Conservation (phyloP, 1,140 invertebrate genomes). For the Anagrus nilaparvatae region DNA sequence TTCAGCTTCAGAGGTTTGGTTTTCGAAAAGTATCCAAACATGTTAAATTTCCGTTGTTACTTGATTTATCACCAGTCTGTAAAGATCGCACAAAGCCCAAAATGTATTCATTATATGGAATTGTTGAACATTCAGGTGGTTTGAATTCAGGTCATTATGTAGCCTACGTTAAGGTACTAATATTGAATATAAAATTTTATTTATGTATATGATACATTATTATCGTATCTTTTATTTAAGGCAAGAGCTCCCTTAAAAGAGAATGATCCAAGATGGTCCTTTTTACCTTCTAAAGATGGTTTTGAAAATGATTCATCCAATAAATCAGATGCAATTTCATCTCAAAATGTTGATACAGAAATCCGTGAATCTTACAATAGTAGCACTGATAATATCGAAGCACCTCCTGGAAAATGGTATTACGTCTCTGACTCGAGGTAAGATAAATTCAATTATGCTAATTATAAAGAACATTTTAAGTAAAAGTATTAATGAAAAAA, state of each 20-base stretch:
- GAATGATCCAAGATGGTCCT: slow-evolving; percentile 56
- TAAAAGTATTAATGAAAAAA: not conserved
- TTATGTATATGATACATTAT: not conserved
- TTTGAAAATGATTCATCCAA: slow-evolving; percentile 7
- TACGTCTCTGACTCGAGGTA: slow-evolving; percentile 78
- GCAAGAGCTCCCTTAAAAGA: slow-evolving; percentile 43
- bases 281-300: slow-evolving; percentile 41
- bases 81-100: slow-evolving; percentile 61
- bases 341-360: slow-evolving; percentile 36
- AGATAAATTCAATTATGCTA: slow-evolving; percentile 7
- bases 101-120: slow-evolving; percentile 84
- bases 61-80: slow-evolving; percentile 88
- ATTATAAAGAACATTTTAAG: not conserved
- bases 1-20: slow-evolving; percentile 53
- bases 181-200: not conserved
- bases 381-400: slow-evolving; percentile 35
- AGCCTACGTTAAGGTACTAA: slow-evolving; percentile 76
- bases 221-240: slow-evolving; percentile 20
- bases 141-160: slow-evolving; percentile 91
- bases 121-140: slow-evolving; percentile 88
- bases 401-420: slow-evolving; percentile 79
- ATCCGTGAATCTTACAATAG: slow-evolving; percentile 37
- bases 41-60: slow-evolving; percentile 76
- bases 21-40: slow-evolving; percentile 73
- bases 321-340: slow-evolving; percentile 37